Percentiles rank a stretch among this genome's conserved stretches.
Conservation (phyloP, 2,113 vertebrate species). For the Trachemys scripta region DNA sequence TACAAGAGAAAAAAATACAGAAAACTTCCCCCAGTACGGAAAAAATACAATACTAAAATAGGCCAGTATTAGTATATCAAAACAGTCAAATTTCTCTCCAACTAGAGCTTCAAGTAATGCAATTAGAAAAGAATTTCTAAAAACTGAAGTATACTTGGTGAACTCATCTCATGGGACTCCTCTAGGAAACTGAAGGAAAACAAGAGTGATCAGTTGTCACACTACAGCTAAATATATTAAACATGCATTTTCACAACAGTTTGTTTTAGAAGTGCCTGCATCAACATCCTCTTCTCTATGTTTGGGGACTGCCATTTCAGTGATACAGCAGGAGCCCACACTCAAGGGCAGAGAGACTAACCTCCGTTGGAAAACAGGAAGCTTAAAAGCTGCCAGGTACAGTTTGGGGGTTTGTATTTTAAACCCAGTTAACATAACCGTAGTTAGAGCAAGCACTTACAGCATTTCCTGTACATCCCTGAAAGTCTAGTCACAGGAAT, state of each 20-base stretch:
- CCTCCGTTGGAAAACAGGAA: not conserved
- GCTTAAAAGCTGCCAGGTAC: not conserved
- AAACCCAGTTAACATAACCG: not conserved
- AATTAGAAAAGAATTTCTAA: constrained; percentile 44
- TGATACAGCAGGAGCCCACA: not conserved
- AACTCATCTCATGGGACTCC: constrained; percentile 24
- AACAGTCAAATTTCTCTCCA: constrained; percentile 25
- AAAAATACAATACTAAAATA: constrained; percentile 49
- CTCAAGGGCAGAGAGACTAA: not conserved
- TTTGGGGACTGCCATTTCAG: not conserved
- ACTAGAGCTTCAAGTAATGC: constrained; percentile 38
- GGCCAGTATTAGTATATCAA: constrained; percentile 43
- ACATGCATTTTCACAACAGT: constrained; percentile 33
- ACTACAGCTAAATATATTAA: constrained; percentile 77
- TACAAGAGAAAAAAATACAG: constrained; percentile 20
- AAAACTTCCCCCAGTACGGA: constrained; percentile 33
- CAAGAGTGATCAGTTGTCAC: constrained; percentile 39
- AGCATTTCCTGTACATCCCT: not conserved
- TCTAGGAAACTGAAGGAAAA: constrained; percentile 59
- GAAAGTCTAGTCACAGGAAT: not conserved
- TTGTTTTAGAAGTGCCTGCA: not conserved
- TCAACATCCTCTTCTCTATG: not conserved
- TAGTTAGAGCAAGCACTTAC: not conserved
- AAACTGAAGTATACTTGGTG: constrained; percentile 2
- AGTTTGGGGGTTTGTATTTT: not conserved